These are phyloP conservation scores for Cossypha caffra DNA, from an alignment of 2,797 vertebrate species.

Conservation along the genomic window DNA sequence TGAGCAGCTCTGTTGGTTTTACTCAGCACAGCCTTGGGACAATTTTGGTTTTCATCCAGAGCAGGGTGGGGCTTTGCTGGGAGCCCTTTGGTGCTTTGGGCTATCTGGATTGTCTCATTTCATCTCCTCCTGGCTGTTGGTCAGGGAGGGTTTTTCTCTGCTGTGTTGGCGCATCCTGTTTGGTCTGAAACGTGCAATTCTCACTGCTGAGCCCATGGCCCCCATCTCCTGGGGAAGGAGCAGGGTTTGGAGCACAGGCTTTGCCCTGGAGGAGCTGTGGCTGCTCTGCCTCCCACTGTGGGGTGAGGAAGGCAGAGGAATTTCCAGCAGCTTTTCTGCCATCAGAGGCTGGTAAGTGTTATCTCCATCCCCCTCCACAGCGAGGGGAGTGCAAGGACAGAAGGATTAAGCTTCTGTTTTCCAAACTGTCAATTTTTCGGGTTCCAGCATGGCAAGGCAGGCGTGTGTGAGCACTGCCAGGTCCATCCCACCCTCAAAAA, in stretches of 20 bases:
- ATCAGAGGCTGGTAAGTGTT: not conserved
- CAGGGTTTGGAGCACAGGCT: not conserved
- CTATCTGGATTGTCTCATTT: not conserved
- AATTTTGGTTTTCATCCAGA: not conserved
- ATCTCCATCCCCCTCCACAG: not conserved
- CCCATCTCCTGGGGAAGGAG: not conserved
- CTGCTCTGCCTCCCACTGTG: not conserved
- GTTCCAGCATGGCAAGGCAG: not conserved
- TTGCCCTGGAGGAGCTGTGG: not conserved
- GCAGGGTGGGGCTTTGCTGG: not conserved
- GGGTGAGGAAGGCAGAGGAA: not conserved
- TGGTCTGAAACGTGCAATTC: not conserved
- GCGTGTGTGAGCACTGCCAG: not conserved
- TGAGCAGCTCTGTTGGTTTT: not conserved
- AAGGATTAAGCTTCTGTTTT: not conserved
- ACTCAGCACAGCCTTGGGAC: not conserved
- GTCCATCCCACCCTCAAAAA: not conserved
- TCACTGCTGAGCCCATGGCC: not conserved
- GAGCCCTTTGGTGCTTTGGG: not conserved
- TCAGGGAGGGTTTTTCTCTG: not conserved
- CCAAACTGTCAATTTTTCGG: fast-evolving
- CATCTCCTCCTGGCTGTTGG: not conserved
- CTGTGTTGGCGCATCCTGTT: not conserved
- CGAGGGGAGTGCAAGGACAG: not conserved
- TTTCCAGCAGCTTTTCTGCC: not conserved